These are phyloP conservation scores for Acanthacorydalis orientalis DNA, from an alignment of 2,888 invertebrate species.

Conservation along the genomic window DNA sequence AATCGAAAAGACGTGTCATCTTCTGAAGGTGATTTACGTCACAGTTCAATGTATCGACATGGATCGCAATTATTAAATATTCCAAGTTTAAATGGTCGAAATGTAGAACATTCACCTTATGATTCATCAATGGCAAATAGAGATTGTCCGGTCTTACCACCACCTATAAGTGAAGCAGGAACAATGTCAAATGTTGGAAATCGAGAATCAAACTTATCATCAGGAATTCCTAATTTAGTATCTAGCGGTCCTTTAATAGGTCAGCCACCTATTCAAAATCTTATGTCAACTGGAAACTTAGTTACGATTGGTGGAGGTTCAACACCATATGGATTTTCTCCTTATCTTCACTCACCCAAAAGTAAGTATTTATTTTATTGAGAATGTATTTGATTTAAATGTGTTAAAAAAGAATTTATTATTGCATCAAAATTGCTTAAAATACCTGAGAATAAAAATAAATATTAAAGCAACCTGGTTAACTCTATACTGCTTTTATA, in stretches of 20 bases:
- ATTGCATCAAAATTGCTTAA: no score
- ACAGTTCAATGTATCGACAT: neutral
- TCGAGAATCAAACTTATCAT: conserved; percentile 10
- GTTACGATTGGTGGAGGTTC: conserved; percentile 45
- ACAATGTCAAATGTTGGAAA: conserved; percentile 25
- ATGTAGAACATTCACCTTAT: conserved; percentile 6
- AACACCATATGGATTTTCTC: conserved; percentile 26
- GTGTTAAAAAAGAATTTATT: no score
- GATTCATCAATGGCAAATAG: no score
- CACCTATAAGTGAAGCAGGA: conserved; percentile 4
- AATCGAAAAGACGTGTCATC: no score
- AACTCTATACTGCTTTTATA: no score
- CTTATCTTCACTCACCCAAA: conserved; percentile 3
- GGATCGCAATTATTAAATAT: conserved; percentile 2
- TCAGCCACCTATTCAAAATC: conserved; percentile 36
- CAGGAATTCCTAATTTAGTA: conserved; percentile 24
- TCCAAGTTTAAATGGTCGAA: neutral
- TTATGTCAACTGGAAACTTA: conserved; percentile 39
- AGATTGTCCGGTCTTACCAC: no score
- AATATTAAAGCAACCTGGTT: no score
- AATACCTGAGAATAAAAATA: no score
- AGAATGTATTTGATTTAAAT: no score
- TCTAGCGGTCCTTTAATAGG: conserved; percentile 26
- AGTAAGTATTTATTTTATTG: neutral
- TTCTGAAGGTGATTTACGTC: no score